These are phyloP conservation scores for Cryptocheilus praepositus DNA, from an alignment of 2,888 invertebrate species.

Conservation along the genomic window DNA sequence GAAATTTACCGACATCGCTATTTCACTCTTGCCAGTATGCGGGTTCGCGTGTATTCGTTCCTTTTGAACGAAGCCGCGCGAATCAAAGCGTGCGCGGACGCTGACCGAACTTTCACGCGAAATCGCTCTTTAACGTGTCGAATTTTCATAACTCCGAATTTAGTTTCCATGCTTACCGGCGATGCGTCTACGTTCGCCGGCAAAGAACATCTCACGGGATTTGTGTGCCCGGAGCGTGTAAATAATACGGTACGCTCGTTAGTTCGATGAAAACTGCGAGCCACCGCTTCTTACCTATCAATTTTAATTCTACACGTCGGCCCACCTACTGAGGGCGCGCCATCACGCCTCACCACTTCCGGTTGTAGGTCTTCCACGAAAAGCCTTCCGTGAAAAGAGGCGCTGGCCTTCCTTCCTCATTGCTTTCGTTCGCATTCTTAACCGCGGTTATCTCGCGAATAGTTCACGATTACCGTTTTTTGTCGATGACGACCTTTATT, in stretches of 20 bases:
- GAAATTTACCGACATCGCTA: conserved; percentile 8
- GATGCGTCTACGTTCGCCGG: background rate
- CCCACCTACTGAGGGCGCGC: conserved; percentile 56
- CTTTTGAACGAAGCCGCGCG: too few relatives aligned
- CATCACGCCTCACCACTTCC: conserved; percentile 52
- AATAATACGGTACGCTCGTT: conserved; percentile 36
- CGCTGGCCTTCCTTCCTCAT: conserved; percentile 21
- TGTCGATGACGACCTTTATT: background rate
- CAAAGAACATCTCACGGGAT: conserved; percentile 20
- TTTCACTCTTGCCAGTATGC: background rate
- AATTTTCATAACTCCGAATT: too few relatives aligned
- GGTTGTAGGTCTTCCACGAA: conserved; percentile 36
- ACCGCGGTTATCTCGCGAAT: too few relatives aligned
- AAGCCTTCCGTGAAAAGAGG: conserved; percentile 44
- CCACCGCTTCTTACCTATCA: conserved; percentile 52
- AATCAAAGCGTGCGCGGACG: too few relatives aligned
- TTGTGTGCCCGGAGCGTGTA: conserved; percentile 26
- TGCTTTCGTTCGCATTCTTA: background rate
- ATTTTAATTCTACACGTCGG: conserved; percentile 52
- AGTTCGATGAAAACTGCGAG: conserved; percentile 57
- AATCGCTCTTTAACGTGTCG: too few relatives aligned
- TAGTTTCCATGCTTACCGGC: background rate
- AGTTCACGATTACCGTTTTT: conserved; percentile 7
- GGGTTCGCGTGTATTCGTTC: too few relatives aligned
- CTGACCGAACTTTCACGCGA: too few relatives aligned